Percentiles rank a stretch among this genome's conserved stretches.
phyloP scores from a whole-genome alignment of 2,888 invertebrate species.

The Automeris io region DNA sequence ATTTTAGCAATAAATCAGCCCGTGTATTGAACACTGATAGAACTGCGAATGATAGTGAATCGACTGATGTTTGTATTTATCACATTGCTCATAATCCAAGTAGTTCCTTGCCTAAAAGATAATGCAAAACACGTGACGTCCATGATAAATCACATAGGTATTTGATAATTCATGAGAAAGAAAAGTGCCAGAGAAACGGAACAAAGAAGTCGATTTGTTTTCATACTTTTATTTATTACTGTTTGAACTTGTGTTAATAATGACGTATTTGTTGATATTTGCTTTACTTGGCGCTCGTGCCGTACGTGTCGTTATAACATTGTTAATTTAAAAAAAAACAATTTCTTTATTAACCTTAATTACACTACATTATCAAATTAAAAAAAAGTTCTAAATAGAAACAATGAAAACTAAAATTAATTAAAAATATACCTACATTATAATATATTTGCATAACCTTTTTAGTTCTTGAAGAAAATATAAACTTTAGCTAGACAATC shows the following conservation, averaged over 20 bases:
- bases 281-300: no score
- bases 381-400: no score
- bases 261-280: no score
- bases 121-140: conserved; percentile 17
- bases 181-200: neutral
- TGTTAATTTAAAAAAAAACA: no score
- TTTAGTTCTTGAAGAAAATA: no score
- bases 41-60: conserved; percentile 21
- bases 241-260: neutral
- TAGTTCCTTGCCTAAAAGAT: conserved; percentile 16
- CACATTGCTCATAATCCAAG: conserved; percentile 16
- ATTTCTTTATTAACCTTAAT: no score
- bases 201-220: neutral
- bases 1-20: conserved; percentile 11
- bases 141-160: conserved; percentile 13
- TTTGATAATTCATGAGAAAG: neutral
- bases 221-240: neutral
- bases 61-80: conserved; percentile 29
- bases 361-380: no score
- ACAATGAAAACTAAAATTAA: no score
- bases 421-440: no score
- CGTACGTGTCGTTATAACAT: no score
- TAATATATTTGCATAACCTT: no score
- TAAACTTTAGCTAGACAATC: no score
- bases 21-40: conserved; percentile 17